A percentile compares a stretch with the other conserved stretches of the same genome.
These are phyloP conservation scores for Pangasius macronema DNA, from an alignment of 2,797 vertebrate genomes.

Conservation along the genomic window DNA sequence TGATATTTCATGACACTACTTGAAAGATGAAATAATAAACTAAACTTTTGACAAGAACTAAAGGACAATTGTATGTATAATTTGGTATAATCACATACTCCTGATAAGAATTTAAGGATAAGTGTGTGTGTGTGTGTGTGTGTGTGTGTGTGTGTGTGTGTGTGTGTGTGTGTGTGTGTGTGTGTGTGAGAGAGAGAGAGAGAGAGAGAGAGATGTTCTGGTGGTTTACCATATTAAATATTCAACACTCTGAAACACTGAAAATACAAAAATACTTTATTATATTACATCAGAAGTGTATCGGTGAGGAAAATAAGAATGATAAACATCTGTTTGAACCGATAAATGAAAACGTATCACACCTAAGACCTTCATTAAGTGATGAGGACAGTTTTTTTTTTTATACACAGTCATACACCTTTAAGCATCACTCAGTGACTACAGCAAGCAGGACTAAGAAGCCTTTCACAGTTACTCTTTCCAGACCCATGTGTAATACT, in stretches of 20 bases:
- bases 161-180: not conserved
- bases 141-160: not conserved
- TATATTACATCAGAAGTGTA: slow-evolving; percentile 17
- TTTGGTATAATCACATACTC: not conserved
- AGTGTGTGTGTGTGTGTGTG: not conserved
- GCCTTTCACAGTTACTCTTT: not conserved
- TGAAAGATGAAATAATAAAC: not conserved
- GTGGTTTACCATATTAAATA: not conserved
- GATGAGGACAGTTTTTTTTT: not conserved
- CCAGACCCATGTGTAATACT: not conserved
- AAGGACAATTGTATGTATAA: not conserved
- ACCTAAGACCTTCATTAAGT: not conserved
- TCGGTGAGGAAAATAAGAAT: not conserved
- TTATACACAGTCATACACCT: not conserved
- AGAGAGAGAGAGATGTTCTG: not conserved
- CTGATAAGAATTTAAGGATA: not conserved
- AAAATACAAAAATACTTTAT: slow-evolving; percentile 27
- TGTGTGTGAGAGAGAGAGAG: not conserved
- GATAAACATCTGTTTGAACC: not conserved
- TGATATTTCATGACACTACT: not conserved
- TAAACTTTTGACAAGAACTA: not conserved
- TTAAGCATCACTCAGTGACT: not conserved
- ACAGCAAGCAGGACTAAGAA: not conserved
- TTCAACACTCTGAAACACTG: not conserved
- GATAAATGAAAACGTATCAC: not conserved